Evolutionary conservation across 2,113 vertebrate species (phyloP), one percentile per base, ranked within the genome.

Genomic region (Chaetorhynchus papuensis): DNA sequence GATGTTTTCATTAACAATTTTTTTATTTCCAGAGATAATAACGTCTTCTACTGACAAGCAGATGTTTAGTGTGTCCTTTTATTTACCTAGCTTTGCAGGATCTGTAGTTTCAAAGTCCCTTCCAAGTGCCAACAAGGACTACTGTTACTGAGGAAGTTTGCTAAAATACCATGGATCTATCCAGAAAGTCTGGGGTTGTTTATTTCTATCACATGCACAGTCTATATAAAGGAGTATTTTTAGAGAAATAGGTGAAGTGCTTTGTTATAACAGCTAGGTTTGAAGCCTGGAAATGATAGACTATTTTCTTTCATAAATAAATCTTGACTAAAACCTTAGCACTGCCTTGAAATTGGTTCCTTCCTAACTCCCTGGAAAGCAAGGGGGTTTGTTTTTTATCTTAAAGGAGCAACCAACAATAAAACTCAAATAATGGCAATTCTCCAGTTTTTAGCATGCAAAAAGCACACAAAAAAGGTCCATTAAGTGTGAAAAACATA

Each of bases 371-470:
- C 90, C 71, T 74, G 71, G 50, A 69, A 77, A 70, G 12, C 15
- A 45, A 44, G 7, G 7, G 27, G 6, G 0, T 8, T 28, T 60
- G 0, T 8, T 28, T 60, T 78, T 91, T 63, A 59, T 75, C n/a
- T 78, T 56, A 82, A 66, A 88, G 50, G 44, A 64, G 23, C 4
- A 84, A 64, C 10, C 10, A 75, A 30, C 23, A 90, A 49, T 20
- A 54, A 66, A 93, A 90, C 13, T 61, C 71, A 81, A 86, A 83
- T 86, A 65, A 77, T 63, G 6, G 70, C 23, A 78, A 44, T 83
- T 75, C 28, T 77, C 16, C 11, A 9, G 3, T 2, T 86, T 87
- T 50, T 65, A 39, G 37, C 59, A 89, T 63, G 6, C 9, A 37
- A 77, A 93, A 61, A 72, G 28, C 22, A 93, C 4, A 52, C 45